Evolutionary conservation across 2,888 invertebrate species (phyloP).

Genomic region (Parnassius mnemosyne): DNA sequence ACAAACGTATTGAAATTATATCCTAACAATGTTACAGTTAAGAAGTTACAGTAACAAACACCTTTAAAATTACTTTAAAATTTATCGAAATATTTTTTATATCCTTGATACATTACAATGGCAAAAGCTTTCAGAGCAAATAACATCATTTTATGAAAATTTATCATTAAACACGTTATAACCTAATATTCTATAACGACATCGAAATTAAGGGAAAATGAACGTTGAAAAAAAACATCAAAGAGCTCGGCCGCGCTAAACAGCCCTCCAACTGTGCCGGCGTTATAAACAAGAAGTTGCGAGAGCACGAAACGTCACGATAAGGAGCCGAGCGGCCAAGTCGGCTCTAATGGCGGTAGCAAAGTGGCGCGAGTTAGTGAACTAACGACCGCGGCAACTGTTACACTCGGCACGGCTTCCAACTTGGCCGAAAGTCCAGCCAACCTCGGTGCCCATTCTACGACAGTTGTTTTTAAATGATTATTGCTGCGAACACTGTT

Average conservation of each 20-base stretch:
- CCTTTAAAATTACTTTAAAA: too few relatives aligned
- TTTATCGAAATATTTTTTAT: too few relatives aligned
- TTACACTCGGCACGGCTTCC: conserved; percentile 16
- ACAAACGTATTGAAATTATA: too few relatives aligned
- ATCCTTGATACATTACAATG: too few relatives aligned
- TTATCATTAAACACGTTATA: not conserved
- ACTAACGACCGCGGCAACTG: conserved; percentile 58
- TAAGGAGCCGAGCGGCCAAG: conserved; percentile 43
- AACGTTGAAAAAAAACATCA: conserved; percentile 12
- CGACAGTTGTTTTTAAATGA: conserved; percentile 21
- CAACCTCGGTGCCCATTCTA: conserved; percentile 18
- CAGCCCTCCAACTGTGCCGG: conserved; percentile 29
- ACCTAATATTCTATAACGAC: not conserved
- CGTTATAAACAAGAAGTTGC: conserved; percentile 43
- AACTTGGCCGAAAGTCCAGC: conserved; percentile 15
- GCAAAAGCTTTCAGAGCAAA: too few relatives aligned
- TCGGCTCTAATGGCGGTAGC: conserved; percentile 46
- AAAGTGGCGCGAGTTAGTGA: conserved; percentile 47
- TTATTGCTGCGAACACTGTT: conserved; percentile 4
- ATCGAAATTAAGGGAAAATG: conserved; percentile 3
- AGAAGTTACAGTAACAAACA: too few relatives aligned
- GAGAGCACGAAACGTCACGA: conserved; percentile 41
- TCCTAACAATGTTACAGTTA: too few relatives aligned
- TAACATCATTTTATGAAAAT: too few relatives aligned
- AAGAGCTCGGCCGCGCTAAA: conserved; percentile 19